Conservation (phyloP, 2,113 vertebrate genomes). For the Hypomesus transpacificus region DNA sequence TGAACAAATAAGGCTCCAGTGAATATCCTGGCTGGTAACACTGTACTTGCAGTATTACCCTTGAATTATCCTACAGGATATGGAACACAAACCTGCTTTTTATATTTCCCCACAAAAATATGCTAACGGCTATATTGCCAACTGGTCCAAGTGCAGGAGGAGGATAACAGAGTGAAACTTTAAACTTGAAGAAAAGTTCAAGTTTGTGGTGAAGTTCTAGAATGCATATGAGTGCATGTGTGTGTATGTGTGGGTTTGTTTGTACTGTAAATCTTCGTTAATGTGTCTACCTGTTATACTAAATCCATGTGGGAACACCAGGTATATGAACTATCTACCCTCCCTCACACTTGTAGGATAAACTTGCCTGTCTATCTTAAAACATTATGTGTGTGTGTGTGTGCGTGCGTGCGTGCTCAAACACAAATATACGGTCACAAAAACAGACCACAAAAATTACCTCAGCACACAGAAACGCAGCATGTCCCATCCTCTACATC, state of each 20-base stretch:
- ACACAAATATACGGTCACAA: conserved; percentile 22
- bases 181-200: not conserved
- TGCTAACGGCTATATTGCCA: conserved; percentile 6
- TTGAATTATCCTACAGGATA: conserved; percentile 35
- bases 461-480: conserved; percentile 64
- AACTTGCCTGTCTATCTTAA: conserved; percentile 38
- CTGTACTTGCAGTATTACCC: conserved; percentile 16
- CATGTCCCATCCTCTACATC: conserved; percentile 67
- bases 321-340: not conserved
- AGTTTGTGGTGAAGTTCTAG: not conserved
- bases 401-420: conserved; percentile 13
- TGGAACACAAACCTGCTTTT: conserved; percentile 32
- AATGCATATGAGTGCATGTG: not conserved
- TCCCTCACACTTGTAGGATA: conserved; percentile 39
- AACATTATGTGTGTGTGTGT: conserved; percentile 34
- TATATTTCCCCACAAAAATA: conserved; percentile 17
- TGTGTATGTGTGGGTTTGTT: not conserved
- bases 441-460: conserved; percentile 55
- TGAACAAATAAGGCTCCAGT: conserved; percentile 9
- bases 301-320: too few relatives aligned
- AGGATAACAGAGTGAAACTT: conserved; percentile 13
- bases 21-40: conserved; percentile 15
- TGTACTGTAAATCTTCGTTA: not conserved
- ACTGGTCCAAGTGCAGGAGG: conserved; percentile 2
- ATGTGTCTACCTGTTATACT: too few relatives aligned